phyloP scores from a whole-genome alignment of 1,140 invertebrate genomes.

The Oscheius sp. region DNA sequence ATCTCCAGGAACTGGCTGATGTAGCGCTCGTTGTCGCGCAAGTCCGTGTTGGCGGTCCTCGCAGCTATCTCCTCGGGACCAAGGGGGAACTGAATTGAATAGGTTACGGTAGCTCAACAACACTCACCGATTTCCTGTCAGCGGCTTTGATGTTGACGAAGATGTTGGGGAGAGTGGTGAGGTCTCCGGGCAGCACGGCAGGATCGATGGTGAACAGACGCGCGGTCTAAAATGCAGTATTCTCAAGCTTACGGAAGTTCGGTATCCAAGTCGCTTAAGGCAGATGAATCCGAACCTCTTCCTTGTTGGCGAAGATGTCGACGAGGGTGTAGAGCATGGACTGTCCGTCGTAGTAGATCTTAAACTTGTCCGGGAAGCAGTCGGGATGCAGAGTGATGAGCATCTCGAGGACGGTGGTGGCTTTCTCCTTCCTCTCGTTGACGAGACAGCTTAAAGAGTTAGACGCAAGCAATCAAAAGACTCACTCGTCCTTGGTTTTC shows the following conservation, averaged over 20 bases:
- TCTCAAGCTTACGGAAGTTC: no score
- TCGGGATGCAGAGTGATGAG: background rate
- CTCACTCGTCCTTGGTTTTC: no score
- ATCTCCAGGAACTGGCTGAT: background rate
- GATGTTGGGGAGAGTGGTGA: background rate
- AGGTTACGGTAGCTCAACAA: no score
- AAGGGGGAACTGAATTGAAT: no score
- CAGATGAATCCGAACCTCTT: background rate
- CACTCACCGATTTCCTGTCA: background rate
- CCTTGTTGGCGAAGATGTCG: background rate
- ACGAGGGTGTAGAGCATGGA: background rate
- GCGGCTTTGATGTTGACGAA: background rate
- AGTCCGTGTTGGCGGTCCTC: background rate
- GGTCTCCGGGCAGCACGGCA: background rate
- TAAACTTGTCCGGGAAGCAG: background rate
- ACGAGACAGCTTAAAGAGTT: constrained; percentile 5
- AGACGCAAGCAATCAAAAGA: no score
- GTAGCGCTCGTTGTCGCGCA: background rate
- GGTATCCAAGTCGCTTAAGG: no score
- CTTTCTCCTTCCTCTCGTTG: background rate
- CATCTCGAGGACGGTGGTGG: background rate
- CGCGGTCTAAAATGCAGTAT: background rate
- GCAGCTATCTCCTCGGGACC: background rate
- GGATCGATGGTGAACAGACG: background rate
- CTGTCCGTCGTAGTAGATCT: constrained; percentile 6